Evolutionary conservation across 2,888 invertebrate genomes (phyloP).

Genomic region (Ypsolopha sequella): DNA sequence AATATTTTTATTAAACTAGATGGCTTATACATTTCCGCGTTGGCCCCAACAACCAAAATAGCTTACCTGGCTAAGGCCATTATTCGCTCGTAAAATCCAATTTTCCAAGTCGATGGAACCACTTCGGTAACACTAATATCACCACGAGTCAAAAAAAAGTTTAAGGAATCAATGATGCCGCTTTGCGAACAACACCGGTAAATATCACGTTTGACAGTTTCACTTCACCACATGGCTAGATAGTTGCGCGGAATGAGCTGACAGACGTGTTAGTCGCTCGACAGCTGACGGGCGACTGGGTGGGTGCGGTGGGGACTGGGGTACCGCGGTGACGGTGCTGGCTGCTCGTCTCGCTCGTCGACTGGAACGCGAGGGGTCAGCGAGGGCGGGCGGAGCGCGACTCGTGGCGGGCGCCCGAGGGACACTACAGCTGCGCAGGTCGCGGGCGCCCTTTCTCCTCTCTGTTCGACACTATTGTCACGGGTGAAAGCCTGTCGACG

Average conservation of each 20-base stretch:
- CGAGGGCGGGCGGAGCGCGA: slow-evolving; percentile 54
- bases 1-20: slow-evolving; percentile 17
- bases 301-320: slow-evolving; percentile 8
- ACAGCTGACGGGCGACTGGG: slow-evolving; percentile 56
- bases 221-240: slow-evolving; percentile 67
- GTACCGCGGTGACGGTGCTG: slow-evolving; percentile 6
- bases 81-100: slow-evolving; percentile 68
- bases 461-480: slow-evolving; percentile 21
- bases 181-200: slow-evolving; percentile 44
- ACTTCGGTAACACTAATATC: slow-evolving; percentile 53
- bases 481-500: slow-evolving; percentile 45
- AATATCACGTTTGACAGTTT: slow-evolving; percentile 67
- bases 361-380: slow-evolving; percentile 39
- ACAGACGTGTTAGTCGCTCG: slow-evolving; percentile 46
- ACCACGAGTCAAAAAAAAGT: slow-evolving; percentile 35
- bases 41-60: slow-evolving; percentile 68
- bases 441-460: slow-evolving; percentile 47
- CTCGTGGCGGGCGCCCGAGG: slow-evolving; percentile 47
- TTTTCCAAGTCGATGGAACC: slow-evolving; percentile 57
- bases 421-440: slow-evolving; percentile 51
- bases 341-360: slow-evolving; percentile 15
- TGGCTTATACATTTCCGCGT: slow-evolving; percentile 45
- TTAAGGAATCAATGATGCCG: slow-evolving; percentile 24
- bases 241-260: slow-evolving; percentile 35
- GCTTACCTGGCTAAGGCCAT: slow-evolving; percentile 71